A percentile compares a stretch with the other conserved stretches of the same genome.
Conservation (phyloP, 2,797 vertebrate species). For the Loris lydekkerianus region DNA sequence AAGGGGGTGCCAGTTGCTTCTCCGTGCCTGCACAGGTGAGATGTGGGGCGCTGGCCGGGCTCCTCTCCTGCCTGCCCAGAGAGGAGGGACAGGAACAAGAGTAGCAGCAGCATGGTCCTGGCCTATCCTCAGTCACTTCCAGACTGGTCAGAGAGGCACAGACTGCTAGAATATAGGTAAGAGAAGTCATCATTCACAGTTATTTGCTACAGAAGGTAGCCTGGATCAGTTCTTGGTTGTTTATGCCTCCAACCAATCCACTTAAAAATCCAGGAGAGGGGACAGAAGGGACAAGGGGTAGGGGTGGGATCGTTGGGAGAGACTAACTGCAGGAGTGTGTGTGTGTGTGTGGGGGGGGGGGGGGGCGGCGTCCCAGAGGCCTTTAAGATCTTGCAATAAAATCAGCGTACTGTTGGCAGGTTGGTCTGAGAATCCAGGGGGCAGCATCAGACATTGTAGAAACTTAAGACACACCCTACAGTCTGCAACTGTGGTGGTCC, state of each 20-base stretch:
- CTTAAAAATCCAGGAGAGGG: background rate
- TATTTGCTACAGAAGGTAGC: slow-evolving; percentile 77
- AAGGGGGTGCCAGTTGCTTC: background rate
- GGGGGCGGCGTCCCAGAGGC: background rate
- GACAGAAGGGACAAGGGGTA: background rate
- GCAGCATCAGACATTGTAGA: background rate
- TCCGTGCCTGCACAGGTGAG: slow-evolving; percentile 78
- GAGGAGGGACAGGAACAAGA: slow-evolving; percentile 55
- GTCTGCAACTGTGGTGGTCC: background rate
- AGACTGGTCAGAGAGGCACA: background rate
- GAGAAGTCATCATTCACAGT: slow-evolving; percentile 80
- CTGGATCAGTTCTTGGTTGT: slow-evolving; percentile 54
- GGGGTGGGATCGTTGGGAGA: background rate
- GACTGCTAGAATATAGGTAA: background rate
- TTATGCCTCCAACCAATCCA: slow-evolving; percentile 54
- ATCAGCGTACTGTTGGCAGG: background rate
- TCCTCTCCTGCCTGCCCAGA: slow-evolving; percentile 10
- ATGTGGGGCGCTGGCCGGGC: slow-evolving; percentile 55
- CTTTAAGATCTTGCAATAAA: slow-evolving; percentile 5
- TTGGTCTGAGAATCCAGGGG: background rate
- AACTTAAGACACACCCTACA: background rate
- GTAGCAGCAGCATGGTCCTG: slow-evolving; percentile 30
- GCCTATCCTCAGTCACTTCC: slow-evolving; percentile 30
- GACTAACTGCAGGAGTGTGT: background rate
- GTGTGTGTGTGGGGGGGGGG: too few species aligned